These are phyloP conservation scores for Drosophila picticornis DNA, from an alignment of 2,888 invertebrate genomes.

Conservation along the genomic window DNA sequence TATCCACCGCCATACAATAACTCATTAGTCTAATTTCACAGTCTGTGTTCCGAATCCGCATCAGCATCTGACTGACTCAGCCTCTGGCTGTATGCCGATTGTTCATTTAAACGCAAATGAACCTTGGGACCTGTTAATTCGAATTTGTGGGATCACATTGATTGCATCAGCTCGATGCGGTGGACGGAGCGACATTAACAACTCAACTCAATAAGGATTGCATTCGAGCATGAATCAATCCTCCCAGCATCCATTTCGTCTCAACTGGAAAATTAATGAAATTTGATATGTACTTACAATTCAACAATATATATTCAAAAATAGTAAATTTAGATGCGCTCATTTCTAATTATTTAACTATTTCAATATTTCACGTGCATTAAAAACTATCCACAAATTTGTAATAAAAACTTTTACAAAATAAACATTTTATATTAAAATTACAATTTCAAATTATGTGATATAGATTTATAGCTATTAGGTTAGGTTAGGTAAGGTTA, in stretches of 20 bases:
- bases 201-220: not conserved
- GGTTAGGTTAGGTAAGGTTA: too few species aligned
- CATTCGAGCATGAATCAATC: not conserved
- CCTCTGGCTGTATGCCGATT: constrained; percentile 26
- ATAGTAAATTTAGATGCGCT: not conserved
- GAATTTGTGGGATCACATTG: constrained; percentile 41
- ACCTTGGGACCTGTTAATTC: constrained; percentile 61
- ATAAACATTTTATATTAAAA: too few species aligned
- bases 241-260: not conserved
- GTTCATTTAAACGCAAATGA: constrained; percentile 78
- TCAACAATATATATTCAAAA: not conserved
- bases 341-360: not conserved
- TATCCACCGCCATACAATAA: constrained; percentile 60
- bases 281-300: not conserved
- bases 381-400: not conserved
- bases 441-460: too few species aligned
- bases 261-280: not conserved
- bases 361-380: too few species aligned
- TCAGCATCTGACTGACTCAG: not conserved
- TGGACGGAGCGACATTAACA: not conserved
- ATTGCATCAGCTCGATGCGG: constrained; percentile 40
- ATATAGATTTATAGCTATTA: too few species aligned
- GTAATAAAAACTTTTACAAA: too few species aligned
- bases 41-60: constrained; percentile 4
- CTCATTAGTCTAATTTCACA: constrained; percentile 68